Base-by-base conservation (phyloP, 2,113 vertebrate species). In the Phocoena phocoena region DNA sequence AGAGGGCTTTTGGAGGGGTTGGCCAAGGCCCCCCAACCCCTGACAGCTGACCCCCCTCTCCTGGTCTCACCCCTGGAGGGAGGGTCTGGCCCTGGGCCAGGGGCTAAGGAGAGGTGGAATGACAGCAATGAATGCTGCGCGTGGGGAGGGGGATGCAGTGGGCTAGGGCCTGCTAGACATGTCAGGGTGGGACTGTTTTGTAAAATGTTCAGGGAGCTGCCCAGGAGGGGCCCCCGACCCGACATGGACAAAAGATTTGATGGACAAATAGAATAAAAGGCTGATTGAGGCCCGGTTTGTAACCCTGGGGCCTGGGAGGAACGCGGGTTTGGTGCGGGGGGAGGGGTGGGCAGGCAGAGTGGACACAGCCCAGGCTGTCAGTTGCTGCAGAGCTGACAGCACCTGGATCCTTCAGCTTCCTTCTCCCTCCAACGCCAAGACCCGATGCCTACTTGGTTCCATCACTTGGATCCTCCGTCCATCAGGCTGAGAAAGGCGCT, bases 161-260 rank as follows among this genome's bases (percentile, higher is more conserved):
- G 79, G 90, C 41, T 96, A 94, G 73, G 89, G 33, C 81, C 58
- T 50, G 70, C 82, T 67, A 70, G 44, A 38, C 79, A 73, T 60
- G 71, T 21, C 76, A 62, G 90, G 95, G 67, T 47, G 90, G 81
- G 95, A 70, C 3, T 67, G 50, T 96, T 96, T 97, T 96, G 58
- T 97, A 95, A 95, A 95, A 98, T 95, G 74, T 97, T 96, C 93
- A 97, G 76, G 98, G 98, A 98, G 92, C 82, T 96, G 53, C 98
- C 98, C 97, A 96, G 90, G 98, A 70, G 98, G 97, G 63, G 77
- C 77, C 95, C 91, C 95, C 60, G 80, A 97, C 55, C 97, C 10
- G 97, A 97, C 13, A 97, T 93, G 98, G 97, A 94, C 26, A 77
- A 89, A 95, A 97, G 65, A 95, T 93, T 92, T 96, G 93, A 97